Conservation (phyloP, 2,113 vertebrate genomes). For the Malurus cyaneus region DNA sequence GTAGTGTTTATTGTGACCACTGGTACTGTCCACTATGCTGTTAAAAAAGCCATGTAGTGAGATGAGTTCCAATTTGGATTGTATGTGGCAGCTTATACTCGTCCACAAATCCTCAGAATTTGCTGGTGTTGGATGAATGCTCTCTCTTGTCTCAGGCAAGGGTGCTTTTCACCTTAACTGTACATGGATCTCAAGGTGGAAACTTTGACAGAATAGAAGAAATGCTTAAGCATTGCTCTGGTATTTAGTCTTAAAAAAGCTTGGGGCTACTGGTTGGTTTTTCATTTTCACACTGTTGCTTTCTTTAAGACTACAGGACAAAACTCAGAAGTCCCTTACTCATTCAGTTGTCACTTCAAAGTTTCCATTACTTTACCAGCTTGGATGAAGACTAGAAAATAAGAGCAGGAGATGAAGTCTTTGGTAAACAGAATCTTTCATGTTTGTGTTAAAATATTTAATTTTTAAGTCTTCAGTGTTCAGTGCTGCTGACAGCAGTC, state of each 20-base stretch:
- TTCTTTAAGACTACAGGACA: neutral
- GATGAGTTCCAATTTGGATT: neutral
- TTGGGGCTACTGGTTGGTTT: neutral
- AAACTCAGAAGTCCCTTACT: neutral
- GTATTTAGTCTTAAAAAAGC: neutral
- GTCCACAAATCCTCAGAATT: neutral
- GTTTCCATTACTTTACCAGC: neutral
- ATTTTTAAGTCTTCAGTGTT: neutral
- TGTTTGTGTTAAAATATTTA: neutral
- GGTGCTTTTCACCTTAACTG: neutral
- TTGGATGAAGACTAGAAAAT: neutral
- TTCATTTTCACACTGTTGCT: neutral
- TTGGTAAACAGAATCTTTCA: neutral
- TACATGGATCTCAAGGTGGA: neutral
- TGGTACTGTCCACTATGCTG: neutral
- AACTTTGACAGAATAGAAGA: neutral
- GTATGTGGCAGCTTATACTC: neutral
- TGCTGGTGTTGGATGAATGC: neutral
- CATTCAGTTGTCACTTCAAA: neutral
- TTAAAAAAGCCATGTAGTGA: neutral
- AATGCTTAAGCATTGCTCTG: neutral
- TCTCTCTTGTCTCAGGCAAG: neutral
- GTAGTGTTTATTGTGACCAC: neutral
- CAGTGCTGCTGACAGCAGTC: neutral
- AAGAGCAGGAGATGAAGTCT: neutral